A percentile compares a stretch with the other conserved stretches of the same genome.
Conservation (phyloP, 2,888 invertebrate species). For the Cryptops parisi region DNA sequence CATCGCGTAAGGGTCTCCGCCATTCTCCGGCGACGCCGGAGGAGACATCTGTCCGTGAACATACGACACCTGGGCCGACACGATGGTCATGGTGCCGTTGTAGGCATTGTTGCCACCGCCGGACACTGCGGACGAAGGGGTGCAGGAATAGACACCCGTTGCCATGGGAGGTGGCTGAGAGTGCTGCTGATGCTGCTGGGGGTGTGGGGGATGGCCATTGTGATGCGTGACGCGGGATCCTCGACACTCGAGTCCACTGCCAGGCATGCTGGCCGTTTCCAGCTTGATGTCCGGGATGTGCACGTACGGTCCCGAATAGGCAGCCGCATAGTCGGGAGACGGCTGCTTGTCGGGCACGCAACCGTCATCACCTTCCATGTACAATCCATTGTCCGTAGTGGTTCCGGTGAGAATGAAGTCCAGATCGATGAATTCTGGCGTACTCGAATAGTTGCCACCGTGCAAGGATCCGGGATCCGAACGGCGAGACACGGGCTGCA, state of each 20-base stretch:
- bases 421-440: slow-evolving; percentile 7
- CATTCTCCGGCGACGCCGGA: slow-evolving; percentile 34
- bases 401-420: background rate
- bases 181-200: background rate
- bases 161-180: background rate
- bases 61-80: slow-evolving; percentile 24
- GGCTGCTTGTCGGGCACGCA: background rate
- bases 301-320: slow-evolving; percentile 14
- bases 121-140: background rate
- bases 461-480: background rate
- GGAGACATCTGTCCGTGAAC: slow-evolving; percentile 33
- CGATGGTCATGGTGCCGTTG: slow-evolving; percentile 29
- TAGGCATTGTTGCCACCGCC: slow-evolving; percentile 17
- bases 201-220: background rate
- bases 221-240: background rate
- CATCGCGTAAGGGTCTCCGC: slow-evolving; percentile 19
- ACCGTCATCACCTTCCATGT: background rate
- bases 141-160: background rate
- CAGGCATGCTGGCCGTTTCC: background rate
- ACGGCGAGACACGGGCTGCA: background rate
- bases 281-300: slow-evolving; percentile 16
- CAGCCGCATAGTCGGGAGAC: background rate
- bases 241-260: background rate
- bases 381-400: background rate
- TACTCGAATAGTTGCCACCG: background rate